Evolutionary conservation across 1,140 invertebrate genomes (phyloP).

Genomic region (Amphibalanus amphitrite): DNA sequence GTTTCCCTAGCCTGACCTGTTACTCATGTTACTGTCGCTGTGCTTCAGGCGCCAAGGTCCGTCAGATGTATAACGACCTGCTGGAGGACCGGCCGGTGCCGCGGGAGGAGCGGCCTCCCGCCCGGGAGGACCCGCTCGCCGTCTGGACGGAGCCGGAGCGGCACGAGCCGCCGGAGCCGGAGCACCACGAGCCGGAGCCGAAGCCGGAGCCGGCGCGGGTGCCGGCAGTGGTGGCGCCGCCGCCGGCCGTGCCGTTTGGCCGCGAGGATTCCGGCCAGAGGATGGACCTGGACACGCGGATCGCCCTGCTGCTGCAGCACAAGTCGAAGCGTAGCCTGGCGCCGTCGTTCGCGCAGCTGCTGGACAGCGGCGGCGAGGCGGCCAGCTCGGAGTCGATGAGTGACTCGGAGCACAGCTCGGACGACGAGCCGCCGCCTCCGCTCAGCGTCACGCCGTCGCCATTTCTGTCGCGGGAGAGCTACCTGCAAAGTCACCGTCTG

Average conservation of each 20-base stretch:
- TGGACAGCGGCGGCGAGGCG: slow-evolving; percentile 43
- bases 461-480: neutral
- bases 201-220: neutral
- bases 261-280: slow-evolving; percentile 10
- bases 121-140: too few species aligned
- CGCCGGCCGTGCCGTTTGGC: neutral
- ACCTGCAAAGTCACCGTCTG: neutral
- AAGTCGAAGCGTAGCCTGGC: slow-evolving; percentile 55
- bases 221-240: neutral
- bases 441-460: neutral
- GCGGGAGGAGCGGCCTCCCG: neutral
- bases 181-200: neutral
- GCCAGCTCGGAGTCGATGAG: neutral
- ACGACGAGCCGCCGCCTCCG: neutral
- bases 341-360: slow-evolving; percentile 54
- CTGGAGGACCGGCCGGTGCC: neutral
- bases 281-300: slow-evolving; percentile 54
- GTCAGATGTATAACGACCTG: neutral
- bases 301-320: slow-evolving; percentile 70
- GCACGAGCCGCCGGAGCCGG: neutral
- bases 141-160: too few species aligned
- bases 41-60: neutral
- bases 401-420: neutral
- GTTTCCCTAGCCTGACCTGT: too few species aligned
- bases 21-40: too few species aligned